Evolutionary conservation across 2,113 vertebrate species (phyloP), one percentile per base, ranked within the genome.

Genomic region (Ameiurus melas): DNA sequence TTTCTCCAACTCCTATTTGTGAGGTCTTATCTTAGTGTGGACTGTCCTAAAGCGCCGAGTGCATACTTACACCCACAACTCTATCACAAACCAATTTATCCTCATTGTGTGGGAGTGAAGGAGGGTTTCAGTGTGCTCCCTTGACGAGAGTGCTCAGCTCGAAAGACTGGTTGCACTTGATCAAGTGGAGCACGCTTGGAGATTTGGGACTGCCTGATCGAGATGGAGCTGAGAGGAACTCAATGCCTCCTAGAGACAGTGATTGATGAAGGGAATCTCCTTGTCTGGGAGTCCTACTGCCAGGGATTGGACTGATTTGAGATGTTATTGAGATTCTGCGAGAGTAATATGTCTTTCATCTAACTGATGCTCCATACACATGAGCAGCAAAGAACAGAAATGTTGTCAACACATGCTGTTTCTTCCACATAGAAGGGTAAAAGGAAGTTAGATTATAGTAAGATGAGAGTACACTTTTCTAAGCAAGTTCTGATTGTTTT

Each of bases 201-300:
- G 92, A 93, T 85, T 92, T 90, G 94, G 94, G 94, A 95, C 93
- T 93, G 93, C 93, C 94, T 92, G 95, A 95, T 94, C 94, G 94
- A 95, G 92, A 94, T 92, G 90, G 93, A 95, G 92, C 94, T 92
- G 92, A 92, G 91, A 89, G 93, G 94, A 95, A 95, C 93, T 94
- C 92, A 92, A 93, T 94, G 94, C 93, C 92, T 94, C 91, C 90
- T 79, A 77, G 90, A 92, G 95, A 96, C 95, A 95, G 93, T 95
- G 95, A 96, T 96, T 94, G 94, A 96, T 96, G 95, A 93, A 92
- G 86, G 87, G 22, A 88, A 91, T 83, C 92, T 94, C 92, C 94
- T 91, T 92, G 93, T 94, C 93, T 92, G 88, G 92, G 91, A 92
- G 89, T 84, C 87, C 70, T 90, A 92, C 88, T 82, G 78, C 71